Base-by-base conservation (phyloP, 1,140 invertebrate species). In the Procambarus virginalis region DNA sequence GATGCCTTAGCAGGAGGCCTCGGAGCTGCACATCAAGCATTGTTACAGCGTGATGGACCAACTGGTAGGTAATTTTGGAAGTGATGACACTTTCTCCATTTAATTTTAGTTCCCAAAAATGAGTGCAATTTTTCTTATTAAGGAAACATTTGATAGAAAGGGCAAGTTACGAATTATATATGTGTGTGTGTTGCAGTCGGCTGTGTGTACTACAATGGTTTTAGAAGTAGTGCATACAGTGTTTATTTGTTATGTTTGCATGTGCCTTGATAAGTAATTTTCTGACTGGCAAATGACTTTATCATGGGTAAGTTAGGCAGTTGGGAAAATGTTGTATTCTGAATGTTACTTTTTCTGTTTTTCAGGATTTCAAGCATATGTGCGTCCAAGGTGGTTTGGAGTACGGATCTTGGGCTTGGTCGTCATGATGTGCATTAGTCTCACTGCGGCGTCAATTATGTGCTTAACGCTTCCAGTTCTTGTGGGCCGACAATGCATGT, bases 391-490 rank as follows among this genome's bases (percentile, higher is more conserved):
- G 6, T 96, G 97, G 94, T 99, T 99, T 93, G 95, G 96, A 5
- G 94, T 97, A 8, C 95, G 98, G 79, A 94, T 96, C 85, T 94
- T 96, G 2, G 95, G 96, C 3, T 94, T 99, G 14, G 94, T 99
- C 20, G 92, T 96, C 0, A 94, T 97, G 20, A 97, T 99, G 91
- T 98, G 97, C 91, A 92, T 97, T 0, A 99, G 98, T 0, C 95
- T 99, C 46, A 96, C 98, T 0, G 93, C 97, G 46, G 96, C 96
- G 75, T 98, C 97, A 94, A 95, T 98, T 9, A 93, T 97, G 6
- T 96, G 97, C 70, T 95, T 99, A 48, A 97, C 98, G 8, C 94
- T 99, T 78, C 99, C 99, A 93, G 98, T 98, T 14, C 98, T 96
- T 94, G 95, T 99, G 90, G 98, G 98, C 6, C 95, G 98, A 12